Evolutionary conservation across 2,113 vertebrate species (phyloP).

Genomic region (Thalassoma bifasciatum): DNA sequence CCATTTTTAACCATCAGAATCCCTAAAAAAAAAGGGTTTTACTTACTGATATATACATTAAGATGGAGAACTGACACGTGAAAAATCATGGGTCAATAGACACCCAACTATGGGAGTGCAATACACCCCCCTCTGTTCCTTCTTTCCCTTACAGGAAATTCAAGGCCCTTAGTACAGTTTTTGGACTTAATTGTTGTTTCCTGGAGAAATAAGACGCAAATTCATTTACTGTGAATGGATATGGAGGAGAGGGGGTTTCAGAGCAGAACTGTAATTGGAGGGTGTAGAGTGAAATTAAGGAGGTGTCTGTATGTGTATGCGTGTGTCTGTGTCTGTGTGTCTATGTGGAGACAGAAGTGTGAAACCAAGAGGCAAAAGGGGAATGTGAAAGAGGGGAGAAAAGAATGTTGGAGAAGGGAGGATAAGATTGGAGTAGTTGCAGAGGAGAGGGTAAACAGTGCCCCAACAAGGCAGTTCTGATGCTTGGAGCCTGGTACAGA

Average conservation of each 20-base stretch:
- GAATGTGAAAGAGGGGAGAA: constrained; percentile 39
- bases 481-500: constrained; percentile 90
- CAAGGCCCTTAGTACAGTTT: constrained; percentile 65
- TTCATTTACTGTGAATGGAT: constrained; percentile 71
- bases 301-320: no score
- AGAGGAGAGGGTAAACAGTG: constrained; percentile 89
- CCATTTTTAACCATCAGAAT: constrained; percentile 84
- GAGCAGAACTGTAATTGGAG: constrained; percentile 62
- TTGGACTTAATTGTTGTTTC: constrained; percentile 20
- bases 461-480: constrained; percentile 78
- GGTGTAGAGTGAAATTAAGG: constrained; percentile 29
- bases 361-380: constrained; percentile 25
- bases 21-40: no score
- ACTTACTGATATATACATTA: no score
- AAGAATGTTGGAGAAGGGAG: constrained; percentile 75
- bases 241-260: constrained; percentile 54
- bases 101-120: constrained; percentile 65
- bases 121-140: background rate
- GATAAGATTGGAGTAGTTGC: constrained; percentile 81
- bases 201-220: constrained; percentile 67
- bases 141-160: constrained; percentile 66
- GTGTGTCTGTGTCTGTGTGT: no score
- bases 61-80: no score
- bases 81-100: constrained; percentile 56
- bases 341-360: no score